Evolutionary conservation across 2,113 vertebrate genomes (phyloP), one percentile per base, ranked within the genome.

Genomic region (Tinamus guttatus): DNA sequence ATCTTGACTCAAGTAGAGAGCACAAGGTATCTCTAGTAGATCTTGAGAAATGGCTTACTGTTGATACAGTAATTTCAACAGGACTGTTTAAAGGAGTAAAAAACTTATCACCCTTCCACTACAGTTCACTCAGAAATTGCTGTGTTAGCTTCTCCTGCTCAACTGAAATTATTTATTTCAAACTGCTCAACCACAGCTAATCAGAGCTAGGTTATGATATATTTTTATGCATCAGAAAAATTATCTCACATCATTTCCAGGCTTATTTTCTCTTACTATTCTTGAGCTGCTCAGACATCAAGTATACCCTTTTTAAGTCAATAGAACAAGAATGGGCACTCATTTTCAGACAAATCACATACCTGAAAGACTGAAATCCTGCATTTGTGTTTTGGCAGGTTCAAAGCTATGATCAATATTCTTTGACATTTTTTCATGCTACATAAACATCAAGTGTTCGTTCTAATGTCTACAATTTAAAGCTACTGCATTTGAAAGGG

Each of bases 381-480:
- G 10, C 24, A 58, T 60, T 92, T 93, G 1, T 75, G 4, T 49
- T 89, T 93, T 78, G 49, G 32, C 38, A 85, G 34, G 8, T 81
- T 91, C 67, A 91, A 71, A 56, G 13, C 13, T n/a, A 34, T 38
- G 18, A 89, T 85, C 14, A 76, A n/a, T 78, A 89, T 59, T 88
- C 65, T 71, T 80, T 92, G 32, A 93, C 19, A 28, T 84, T 87
- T 96, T 87, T 90, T 36, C 9, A 91, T 68, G 12, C 51, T n/a
- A 52, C 13, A 54, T 74, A 86, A 81, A 92, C 28, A 67, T 38
- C 52, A 94, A 93, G 78, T 82, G 15, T 24, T 83, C 78, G 20
- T 81, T 96, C 47, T 87, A 94, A 64, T 93, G 17, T 74, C 38
- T 83, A 38, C 16, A 93, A 80, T 91, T 96, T 73, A 25, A 92